Evolutionary conservation across 2,888 invertebrate genomes (phyloP).

Genomic region (Idaea straminata): DNA sequence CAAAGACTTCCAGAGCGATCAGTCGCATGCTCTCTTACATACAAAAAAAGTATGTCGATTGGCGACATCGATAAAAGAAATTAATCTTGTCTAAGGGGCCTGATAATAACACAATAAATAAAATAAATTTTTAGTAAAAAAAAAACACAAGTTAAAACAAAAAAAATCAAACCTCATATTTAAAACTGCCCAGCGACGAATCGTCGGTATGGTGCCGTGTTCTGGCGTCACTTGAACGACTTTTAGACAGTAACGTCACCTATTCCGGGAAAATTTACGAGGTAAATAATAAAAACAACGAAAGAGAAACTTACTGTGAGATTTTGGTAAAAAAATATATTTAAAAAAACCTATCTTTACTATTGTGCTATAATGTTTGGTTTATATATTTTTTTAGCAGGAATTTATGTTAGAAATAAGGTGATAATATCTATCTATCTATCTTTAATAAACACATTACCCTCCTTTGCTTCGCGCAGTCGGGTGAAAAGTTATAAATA

Average conservation of each 20-base stretch:
- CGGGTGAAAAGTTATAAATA: no score
- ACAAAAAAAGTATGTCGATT: no score
- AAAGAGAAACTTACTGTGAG: conserved; percentile 17
- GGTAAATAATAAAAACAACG: conserved; percentile 27
- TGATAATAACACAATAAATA: conserved; percentile 12
- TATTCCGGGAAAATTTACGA: conserved; percentile 40
- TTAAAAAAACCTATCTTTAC: not conserved
- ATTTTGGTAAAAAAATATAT: not conserved
- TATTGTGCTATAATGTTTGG: no score
- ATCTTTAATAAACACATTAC: no score
- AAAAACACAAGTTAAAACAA: conserved; percentile 25
- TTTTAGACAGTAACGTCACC: conserved; percentile 66
- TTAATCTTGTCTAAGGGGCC: not conserved
- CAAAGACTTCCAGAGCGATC: no score
- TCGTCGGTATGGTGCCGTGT: conserved; percentile 84
- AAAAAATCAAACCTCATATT: conserved; percentile 79
- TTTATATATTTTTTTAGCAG: no score
- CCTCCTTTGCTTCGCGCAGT: no score
- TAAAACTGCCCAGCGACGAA: conserved; percentile 85
- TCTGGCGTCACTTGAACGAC: conserved; percentile 60
- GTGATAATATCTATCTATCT: no score
- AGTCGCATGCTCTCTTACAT: no score
- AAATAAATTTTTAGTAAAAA: conserved; percentile 16
- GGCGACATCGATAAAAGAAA: no score
- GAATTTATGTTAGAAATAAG: no score